Conservation (phyloP, 2,113 vertebrate species). For the Peromyscus polionotus region DNA sequence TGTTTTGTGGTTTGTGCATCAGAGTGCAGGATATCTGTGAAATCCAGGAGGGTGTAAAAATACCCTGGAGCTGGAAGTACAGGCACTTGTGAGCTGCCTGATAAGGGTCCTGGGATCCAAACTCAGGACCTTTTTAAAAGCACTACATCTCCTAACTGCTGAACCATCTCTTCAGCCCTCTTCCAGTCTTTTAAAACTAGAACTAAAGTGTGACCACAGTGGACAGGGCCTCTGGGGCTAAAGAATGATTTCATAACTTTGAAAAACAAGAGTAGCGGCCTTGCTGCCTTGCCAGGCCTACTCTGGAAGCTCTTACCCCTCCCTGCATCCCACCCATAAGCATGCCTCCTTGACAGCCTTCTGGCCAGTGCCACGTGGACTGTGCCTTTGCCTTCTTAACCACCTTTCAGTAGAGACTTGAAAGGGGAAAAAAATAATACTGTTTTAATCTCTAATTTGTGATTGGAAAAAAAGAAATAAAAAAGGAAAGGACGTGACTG, state of each 20-base stretch:
- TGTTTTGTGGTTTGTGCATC: background rate
- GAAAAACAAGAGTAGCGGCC: accelerated
- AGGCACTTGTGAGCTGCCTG: background rate
- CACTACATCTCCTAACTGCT: background rate
- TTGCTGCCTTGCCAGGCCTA: accelerated
- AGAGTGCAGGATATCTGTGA: background rate
- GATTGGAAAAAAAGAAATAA: background rate
- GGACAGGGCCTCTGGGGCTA: background rate
- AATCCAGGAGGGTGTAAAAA: background rate
- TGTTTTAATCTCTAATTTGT: conserved; percentile 30
- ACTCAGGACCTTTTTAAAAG: background rate
- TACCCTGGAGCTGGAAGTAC: background rate
- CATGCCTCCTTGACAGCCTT: accelerated
- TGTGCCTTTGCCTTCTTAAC: background rate
- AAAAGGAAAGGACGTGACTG: background rate
- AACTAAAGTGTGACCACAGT: background rate
- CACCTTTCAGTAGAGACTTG: background rate
- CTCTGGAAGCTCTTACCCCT: no score
- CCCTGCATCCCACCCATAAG: background rate
- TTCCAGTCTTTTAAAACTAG: background rate
- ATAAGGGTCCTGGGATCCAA: background rate
- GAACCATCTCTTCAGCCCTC: no score
- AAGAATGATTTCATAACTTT: background rate
- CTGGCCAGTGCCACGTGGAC: background rate
- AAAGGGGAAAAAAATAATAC: background rate